Evolutionary conservation across 2,113 vertebrate species (phyloP), one percentile per base, ranked within the genome.

Genomic region (Entelurus aequoreus): DNA sequence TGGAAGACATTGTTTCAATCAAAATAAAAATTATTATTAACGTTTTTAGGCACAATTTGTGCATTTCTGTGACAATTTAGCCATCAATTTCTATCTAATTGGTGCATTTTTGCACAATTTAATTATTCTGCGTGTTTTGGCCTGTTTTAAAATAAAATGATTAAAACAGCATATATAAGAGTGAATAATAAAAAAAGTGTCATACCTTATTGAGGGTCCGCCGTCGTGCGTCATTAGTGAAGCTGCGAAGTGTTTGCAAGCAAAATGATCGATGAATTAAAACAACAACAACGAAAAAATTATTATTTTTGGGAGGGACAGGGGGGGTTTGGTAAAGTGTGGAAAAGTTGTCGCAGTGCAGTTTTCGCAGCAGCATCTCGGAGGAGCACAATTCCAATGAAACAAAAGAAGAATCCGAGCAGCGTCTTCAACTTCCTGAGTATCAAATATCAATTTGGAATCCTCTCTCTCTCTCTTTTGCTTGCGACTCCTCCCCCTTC

Each of bases 391-490:
- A 81, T 87, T 83, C 90, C 88, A 88, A 88, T 77, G 88, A 90
- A 84, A 92, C 90, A 91, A 92, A 87, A 91, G 89, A 57, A 21
- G 88, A 89, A 89, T 88, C 85, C 88, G 85, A 85, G 84, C 85
- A 78, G 76, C 82, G 76, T 86, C 71, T 71, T 84, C 71, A 83
- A 92, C 93, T 93, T 93, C 93, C 93, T 92, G 92, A 90, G 92
- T 92, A 92, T 93, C 91, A 87, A 72, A 87, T 92, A 87, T 90
- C 91, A 89, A 63, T 73, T 46, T 44, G 55, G 55, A 57, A 40
- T 1, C 40, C 21, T 8, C 49, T 44, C 35, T 40, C 51, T 48
- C 55, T 48, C 62, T 57, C 54, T 28, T 21, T 42, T 28, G 28
- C 28, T 28, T 2, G 28, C 28, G 28, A 4, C 65, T 46, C 42